Base-by-base conservation (phyloP, 1,140 invertebrate species). In the Pseudomyrmex dendroicus region DNA sequence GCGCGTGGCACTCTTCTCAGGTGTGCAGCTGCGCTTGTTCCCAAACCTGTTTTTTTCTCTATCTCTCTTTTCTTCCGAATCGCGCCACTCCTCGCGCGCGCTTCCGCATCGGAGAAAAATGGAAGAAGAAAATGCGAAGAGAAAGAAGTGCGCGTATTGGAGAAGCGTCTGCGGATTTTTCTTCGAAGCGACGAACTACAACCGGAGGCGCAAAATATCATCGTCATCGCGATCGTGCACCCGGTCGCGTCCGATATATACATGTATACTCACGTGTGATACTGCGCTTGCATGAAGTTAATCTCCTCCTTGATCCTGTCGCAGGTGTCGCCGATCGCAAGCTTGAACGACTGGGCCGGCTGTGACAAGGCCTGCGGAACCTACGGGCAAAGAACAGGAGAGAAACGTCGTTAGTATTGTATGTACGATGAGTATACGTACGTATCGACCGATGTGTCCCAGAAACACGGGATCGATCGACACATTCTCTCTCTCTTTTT, bases 221-320 rank as follows among this genome's bases (percentile, higher is more conserved):
- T 12, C 17, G 25, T 22, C 12, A 62, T 12, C 17, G 25, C 4
- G 73, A 67, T 35, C 4, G 35, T 35, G 35, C 35, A 35, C 35
- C 35, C 35, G 35, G 35, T 35, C 35, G 35, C 35, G 35, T 35
- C 20, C 5, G 35, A 35, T 5, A 7, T 1, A 35, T 35, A 35
- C 5, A 7, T 7, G 7, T 35, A 35, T 44, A 96, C 96, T 97
- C 94, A 98, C 97, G 96, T 97, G 94, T 98, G 97, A 93, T 97
- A 97, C 93, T 98, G 97, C 5, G 97, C 96, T 93, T 98, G 97
- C 56, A 98, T 94, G 93, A 97, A 98, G 93, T 96, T 97, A 90
- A 98, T 98, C 94, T 98, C 97, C 92, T 98, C 97, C 93, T 98
- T 98, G 91, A 98, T 99, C 90, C 98, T 95, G 92, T 99, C 98